Conservation (phyloP, 2,113 vertebrate genomes). For the Pituophis catenifer region DNA sequence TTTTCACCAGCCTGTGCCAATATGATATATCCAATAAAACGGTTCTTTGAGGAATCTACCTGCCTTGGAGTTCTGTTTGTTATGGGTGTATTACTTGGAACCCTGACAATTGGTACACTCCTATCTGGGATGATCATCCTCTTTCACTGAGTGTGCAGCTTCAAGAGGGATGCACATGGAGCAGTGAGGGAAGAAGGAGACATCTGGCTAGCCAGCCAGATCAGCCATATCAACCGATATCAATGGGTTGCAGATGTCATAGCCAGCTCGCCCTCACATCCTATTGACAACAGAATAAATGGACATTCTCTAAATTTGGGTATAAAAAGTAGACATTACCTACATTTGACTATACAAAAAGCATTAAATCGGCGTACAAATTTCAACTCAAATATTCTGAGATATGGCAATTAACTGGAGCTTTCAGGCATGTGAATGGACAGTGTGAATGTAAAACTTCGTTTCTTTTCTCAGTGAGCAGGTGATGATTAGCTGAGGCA, state of each 20-base stretch:
- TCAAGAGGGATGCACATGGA: not conserved
- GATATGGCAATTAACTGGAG: not conserved
- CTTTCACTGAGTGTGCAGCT: not conserved
- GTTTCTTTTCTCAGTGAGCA: not conserved
- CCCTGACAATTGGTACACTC: too few relatives aligned
- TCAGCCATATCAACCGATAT: not conserved
- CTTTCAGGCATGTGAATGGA: not conserved
- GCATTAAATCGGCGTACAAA: not conserved
- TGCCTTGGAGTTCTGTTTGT: too few relatives aligned
- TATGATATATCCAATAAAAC: too few relatives aligned
- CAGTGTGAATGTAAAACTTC: not conserved
- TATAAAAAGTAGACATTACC: not conserved
- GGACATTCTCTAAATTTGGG: not conserved
- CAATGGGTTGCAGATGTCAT: not conserved
- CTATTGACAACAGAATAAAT: not conserved
- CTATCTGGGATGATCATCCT: not conserved
- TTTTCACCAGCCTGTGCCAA: too few relatives aligned
- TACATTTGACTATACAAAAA: not conserved
- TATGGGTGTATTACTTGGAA: too few relatives aligned
- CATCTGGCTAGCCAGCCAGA: not conserved
- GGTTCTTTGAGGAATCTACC: too few relatives aligned
- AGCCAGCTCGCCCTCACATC: not conserved
- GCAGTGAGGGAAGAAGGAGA: not conserved
- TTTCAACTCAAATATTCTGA: not conserved
- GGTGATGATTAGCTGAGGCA: not conserved